Evolutionary conservation across 2,888 invertebrate genomes (phyloP).

Genomic region (Drosophila testacea): DNA sequence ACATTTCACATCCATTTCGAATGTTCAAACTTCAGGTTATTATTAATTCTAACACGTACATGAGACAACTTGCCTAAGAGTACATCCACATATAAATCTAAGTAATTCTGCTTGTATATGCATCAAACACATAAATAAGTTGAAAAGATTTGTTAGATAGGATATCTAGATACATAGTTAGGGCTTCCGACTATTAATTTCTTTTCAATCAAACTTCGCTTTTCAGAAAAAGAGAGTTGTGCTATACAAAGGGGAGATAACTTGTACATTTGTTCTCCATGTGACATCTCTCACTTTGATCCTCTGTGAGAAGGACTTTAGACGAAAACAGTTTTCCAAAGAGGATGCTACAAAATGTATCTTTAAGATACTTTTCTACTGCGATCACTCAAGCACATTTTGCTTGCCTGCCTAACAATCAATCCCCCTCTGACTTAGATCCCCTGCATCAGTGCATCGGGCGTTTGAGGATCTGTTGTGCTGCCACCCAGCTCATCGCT

Average conservation of each 20-base stretch:
- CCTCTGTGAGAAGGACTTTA: neutral
- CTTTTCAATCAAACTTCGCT: neutral
- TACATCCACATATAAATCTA: slow-evolving; percentile 8
- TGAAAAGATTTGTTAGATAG: slow-evolving; percentile 5
- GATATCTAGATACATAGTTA: neutral
- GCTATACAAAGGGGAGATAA: slow-evolving; percentile 19
- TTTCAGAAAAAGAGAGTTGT: slow-evolving; percentile 7
- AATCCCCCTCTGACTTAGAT: slow-evolving; percentile 53
- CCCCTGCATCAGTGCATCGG: slow-evolving; percentile 75
- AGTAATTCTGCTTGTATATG: slow-evolving; percentile 1
- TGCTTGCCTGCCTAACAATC: neutral
- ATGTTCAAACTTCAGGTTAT: neutral
- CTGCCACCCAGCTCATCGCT: slow-evolving; percentile 69
- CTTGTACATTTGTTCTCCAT: neutral
- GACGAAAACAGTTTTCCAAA: neutral
- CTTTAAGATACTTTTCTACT: slow-evolving; percentile 31
- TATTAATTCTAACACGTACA: neutral
- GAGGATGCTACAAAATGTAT: slow-evolving; percentile 12
- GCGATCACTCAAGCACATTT: neutral
- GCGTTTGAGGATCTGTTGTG: slow-evolving; percentile 82
- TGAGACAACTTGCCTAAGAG: slow-evolving; percentile 1
- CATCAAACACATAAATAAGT: neutral
- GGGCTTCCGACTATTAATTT: slow-evolving; percentile 2
- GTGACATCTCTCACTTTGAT: neutral
- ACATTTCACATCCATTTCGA: no score